Evolutionary conservation across 2,797 vertebrate species (phyloP), one percentile per base, ranked within the genome.

Genomic region (Aythya fuligula): DNA sequence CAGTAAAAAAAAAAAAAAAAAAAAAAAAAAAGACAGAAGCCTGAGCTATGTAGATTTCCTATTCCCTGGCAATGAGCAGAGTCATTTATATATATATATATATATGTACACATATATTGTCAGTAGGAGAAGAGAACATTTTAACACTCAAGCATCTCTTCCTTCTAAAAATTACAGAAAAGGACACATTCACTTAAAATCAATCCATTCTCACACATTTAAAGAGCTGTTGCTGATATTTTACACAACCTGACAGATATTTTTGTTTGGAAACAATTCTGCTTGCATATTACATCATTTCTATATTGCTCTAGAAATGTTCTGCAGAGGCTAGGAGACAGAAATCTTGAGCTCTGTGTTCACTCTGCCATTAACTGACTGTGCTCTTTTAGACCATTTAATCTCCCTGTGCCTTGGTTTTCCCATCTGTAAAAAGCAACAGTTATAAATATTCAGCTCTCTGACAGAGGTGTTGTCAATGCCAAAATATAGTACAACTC

Each of bases 181-280:
- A 94, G 54, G 73, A 32, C 58, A 75, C 28, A 65, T 87, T 94
- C 38, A 64, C 69, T 85, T 90, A 94, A 94, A 92, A 79, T 72
- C 56, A 67, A 47, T 84, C 54, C 57, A 9, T 76, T 93, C 60
- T 76, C 75, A 16, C 34, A 72, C 13, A 8, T 38, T 85, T 92
- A 71, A 90, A 95, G 82, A 92, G 83, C 72, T 87, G 54, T 56
- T 84, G 62, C 2, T 30, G 66, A 91, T 79, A 91, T 60, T 75
- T 94, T 62, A 90, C 51, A 64, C 28, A 96, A 97, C 80, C 17
- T 94, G 84, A 86, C 43, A 87, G 77, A 89, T 69, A 89, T 58
- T 79, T 94, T 85, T 92, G 79, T 81, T 95, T 92, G 87, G 91
- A 96, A 95, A 84, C 87, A 86, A 87, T 80, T 93, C 67, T 85